These are phyloP conservation scores for Parapristionchus giblindavisi DNA, from an alignment of 2,888 invertebrate genomes.

Conservation along the genomic window DNA sequence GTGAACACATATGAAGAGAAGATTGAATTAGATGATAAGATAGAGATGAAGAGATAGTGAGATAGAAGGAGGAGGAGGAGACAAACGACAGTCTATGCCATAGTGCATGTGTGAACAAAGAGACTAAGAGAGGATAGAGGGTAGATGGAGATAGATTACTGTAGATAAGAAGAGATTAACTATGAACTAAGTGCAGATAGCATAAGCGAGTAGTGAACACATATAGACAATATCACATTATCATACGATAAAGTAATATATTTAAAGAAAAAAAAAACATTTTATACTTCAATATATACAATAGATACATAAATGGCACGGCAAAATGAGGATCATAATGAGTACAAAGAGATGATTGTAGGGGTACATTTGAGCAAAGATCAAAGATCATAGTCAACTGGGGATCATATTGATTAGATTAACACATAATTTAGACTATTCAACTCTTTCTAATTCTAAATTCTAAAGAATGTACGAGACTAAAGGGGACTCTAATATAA, in stretches of 20 bases:
- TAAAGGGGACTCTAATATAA: no score
- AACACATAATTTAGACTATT: neutral
- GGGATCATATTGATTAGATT: neutral
- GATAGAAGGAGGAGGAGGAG: slow-evolving; percentile 6
- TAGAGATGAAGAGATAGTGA: slow-evolving; percentile 17
- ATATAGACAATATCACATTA: neutral
- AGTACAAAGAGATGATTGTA: neutral
- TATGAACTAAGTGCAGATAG: slow-evolving; percentile 27
- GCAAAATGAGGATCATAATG: neutral
- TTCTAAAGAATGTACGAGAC: no score
- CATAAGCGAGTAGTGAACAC: slow-evolving; percentile 32
- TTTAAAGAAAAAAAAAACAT: slow-evolving; percentile 4
- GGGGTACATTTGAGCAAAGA: slow-evolving; percentile 1
- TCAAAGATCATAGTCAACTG: neutral
- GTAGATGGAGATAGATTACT: neutral
- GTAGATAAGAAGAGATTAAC: no score
- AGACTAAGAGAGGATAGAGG: neutral
- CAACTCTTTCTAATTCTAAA: no score
- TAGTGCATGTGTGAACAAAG: neutral
- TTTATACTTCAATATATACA: slow-evolving; percentile 31
- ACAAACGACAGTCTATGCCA: slow-evolving; percentile 8
- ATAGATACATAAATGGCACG: neutral
- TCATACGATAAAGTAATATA: neutral
- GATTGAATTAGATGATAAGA: slow-evolving; percentile 13
- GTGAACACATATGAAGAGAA: slow-evolving; percentile 12